phyloP scores from a whole-genome alignment of 2,797 vertebrate genomes.

The Podarcis siculus region DNA sequence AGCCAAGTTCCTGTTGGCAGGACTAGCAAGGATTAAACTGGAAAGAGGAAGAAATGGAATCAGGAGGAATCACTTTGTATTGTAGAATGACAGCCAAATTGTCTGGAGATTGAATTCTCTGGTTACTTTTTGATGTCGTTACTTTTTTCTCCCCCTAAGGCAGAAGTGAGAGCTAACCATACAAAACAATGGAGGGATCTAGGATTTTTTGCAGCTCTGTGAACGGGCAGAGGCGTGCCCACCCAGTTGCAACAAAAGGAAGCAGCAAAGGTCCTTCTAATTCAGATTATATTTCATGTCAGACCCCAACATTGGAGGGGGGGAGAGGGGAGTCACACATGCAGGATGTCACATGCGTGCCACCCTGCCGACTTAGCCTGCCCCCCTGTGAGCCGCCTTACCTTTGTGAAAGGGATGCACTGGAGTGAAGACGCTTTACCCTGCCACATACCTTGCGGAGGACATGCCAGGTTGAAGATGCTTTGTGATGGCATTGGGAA shows the following conservation, averaged over 20 bases:
- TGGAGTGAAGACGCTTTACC: too few relatives aligned
- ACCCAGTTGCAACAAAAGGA: neutral
- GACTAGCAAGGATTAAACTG: neutral
- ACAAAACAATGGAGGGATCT: neutral
- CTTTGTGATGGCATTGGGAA: too few relatives aligned
- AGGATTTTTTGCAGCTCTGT: neutral
- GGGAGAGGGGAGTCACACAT: too few relatives aligned
- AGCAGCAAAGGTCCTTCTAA: neutral
- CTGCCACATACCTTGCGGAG: too few relatives aligned
- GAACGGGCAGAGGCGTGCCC: neutral
- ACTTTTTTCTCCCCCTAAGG: neutral
- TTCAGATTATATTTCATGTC: neutral
- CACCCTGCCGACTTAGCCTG: too few relatives aligned
- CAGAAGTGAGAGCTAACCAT: neutral
- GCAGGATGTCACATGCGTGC: too few relatives aligned
- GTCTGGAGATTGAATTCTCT: neutral
- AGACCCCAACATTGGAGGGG: too few relatives aligned
- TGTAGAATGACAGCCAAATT: neutral
- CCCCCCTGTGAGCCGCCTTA: neutral
- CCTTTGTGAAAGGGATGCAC: neutral
- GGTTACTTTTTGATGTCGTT: neutral
- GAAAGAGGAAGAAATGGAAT: neutral
- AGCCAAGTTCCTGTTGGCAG: neutral
- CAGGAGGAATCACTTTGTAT: neutral
- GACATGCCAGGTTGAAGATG: too few relatives aligned